Conservation (phyloP, 64 coral and sea anemone species). For the Pocillopora damicornis region DNA sequence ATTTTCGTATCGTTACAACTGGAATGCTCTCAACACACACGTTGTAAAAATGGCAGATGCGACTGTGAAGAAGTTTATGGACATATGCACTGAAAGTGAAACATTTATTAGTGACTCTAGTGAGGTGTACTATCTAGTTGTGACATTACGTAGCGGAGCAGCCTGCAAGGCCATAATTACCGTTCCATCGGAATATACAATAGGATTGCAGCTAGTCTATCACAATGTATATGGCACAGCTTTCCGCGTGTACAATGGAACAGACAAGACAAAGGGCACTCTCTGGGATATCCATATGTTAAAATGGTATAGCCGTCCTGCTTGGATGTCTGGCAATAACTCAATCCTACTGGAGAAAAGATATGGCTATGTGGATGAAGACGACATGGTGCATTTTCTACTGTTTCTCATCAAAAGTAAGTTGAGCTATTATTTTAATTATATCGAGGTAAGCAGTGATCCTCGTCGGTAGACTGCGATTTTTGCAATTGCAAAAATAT, state of each 20-base stretch:
- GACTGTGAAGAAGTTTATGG: conserved; percentile 3
- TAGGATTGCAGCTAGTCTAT: conserved; percentile 55
- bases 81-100: conserved; percentile 41
- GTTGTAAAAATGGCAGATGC: conserved; percentile 33
- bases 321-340: conserved; percentile 24
- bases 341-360: background rate
- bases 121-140: conserved; percentile 17
- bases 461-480: background rate
- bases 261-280: background rate
- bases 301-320: conserved; percentile 33
- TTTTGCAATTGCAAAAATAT: no score
- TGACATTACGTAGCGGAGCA: background rate
- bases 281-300: conserved; percentile 47
- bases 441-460: background rate
- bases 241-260: conserved; percentile 43
- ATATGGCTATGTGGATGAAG: background rate
- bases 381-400: background rate
- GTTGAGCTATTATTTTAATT: background rate
- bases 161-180: conserved; percentile 29
- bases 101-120: conserved; percentile 27
- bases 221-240: background rate
- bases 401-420: conserved; percentile 28
- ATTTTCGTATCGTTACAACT: conserved; percentile 27
- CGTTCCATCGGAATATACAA: conserved; percentile 29
- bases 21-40: conserved; percentile 43